These are phyloP conservation scores for Ctenopoma multispine DNA, from an alignment of 2,797 vertebrate genomes.

Conservation along the genomic window DNA sequence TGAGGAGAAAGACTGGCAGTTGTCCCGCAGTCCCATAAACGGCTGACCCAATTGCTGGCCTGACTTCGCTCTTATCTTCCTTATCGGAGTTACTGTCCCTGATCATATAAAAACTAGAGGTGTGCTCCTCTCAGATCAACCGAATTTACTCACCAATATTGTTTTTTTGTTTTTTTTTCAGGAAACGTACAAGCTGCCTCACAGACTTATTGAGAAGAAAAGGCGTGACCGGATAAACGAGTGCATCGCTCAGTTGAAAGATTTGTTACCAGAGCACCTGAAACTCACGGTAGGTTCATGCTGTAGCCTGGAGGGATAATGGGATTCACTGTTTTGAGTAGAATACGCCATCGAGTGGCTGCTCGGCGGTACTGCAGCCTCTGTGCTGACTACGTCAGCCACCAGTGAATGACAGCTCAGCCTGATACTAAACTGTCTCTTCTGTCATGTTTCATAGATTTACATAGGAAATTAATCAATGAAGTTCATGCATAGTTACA, in stretches of 20 bases:
- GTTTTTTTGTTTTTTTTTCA: conserved; percentile 64
- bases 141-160: conserved; percentile 16
- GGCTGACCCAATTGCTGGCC: conserved; percentile 68
- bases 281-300: conserved; percentile 93
- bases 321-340: conserved; percentile 21
- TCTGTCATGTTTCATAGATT: conserved; percentile 1
- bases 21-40: conserved; percentile 57
- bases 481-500: neutral
- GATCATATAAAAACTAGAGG: conserved; percentile 8
- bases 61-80: conserved; percentile 74
- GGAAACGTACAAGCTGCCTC: conserved; percentile 98
- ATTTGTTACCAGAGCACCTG: conserved; percentile 97
- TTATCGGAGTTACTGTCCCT: conserved; percentile 38
- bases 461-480: neutral
- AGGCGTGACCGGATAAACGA: conserved; percentile 98
- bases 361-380: conserved; percentile 32
- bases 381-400: conserved; percentile 64
- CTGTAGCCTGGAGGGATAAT: conserved; percentile 12
- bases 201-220: conserved; percentile 98
- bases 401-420: neutral
- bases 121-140: neutral
- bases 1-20: conserved; percentile 15
- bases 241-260: conserved; percentile 98
- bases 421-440: neutral
- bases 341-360: conserved; percentile 66